These are phyloP conservation scores for Trissolcus japonicus DNA, from an alignment of 2,888 invertebrate genomes.

Conservation along the genomic window DNA sequence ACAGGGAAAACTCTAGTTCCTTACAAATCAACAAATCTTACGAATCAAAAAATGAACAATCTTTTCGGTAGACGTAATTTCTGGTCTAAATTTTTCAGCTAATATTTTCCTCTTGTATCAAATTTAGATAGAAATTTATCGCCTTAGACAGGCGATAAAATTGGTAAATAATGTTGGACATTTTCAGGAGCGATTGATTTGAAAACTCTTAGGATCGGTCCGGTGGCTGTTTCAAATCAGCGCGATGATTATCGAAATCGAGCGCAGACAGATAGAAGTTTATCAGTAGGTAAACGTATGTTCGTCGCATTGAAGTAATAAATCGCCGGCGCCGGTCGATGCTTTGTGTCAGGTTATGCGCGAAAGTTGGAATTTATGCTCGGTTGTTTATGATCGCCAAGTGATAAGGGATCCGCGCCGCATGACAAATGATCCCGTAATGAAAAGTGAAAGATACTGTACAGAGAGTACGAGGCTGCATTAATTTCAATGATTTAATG, in stretches of 20 bases:
- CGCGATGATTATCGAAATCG: constrained; percentile 58
- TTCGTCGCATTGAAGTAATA: constrained; percentile 72
- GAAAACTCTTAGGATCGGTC: constrained; percentile 26
- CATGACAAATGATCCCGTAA: constrained; percentile 76
- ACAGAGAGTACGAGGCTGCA: constrained; percentile 70
- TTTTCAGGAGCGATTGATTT: constrained; percentile 17
- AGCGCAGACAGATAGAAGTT: constrained; percentile 63
- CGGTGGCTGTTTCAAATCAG: constrained; percentile 35
- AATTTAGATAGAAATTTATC: too few species aligned
- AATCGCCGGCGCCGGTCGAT: constrained; percentile 71
- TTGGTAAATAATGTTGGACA: not conserved
- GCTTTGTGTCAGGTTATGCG: constrained; percentile 74
- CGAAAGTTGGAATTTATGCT: constrained; percentile 76
- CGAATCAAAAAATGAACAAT: too few species aligned
- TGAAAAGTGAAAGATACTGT: constrained; percentile 77
- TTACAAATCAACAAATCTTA: too few species aligned
- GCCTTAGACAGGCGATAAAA: too few species aligned
- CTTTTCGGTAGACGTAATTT: too few species aligned
- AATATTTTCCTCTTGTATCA: too few species aligned
- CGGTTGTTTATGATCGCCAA: constrained; percentile 76
- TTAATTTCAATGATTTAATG: constrained; percentile 77
- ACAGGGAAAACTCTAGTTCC: not conserved
- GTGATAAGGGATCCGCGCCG: constrained; percentile 76
- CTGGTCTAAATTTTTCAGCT: too few species aligned
- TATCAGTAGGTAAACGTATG: constrained; percentile 67